phyloP scores from a whole-genome alignment of 2,113 vertebrate species.

The Syngnathus typhle region DNA sequence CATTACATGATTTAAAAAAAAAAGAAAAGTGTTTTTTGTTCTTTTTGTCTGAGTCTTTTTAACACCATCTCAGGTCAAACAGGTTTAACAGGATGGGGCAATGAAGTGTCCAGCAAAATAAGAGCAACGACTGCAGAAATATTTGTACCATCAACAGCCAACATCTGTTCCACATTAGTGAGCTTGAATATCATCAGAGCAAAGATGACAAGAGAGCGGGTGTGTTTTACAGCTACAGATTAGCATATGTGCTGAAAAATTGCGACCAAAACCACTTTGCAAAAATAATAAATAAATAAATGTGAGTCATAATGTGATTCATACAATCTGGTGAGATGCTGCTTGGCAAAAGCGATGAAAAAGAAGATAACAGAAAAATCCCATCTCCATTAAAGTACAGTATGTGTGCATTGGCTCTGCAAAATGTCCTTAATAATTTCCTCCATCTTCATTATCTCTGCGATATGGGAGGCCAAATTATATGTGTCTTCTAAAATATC shows the following conservation, averaged over 20 bases:
- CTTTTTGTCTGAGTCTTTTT: neutral
- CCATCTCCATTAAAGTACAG: conserved; percentile 23
- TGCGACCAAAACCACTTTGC: conserved; percentile 23
- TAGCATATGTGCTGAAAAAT: conserved; percentile 29
- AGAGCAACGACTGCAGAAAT: conserved; percentile 20
- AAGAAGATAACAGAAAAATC: conserved; percentile 18
- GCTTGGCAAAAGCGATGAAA: conserved; percentile 27
- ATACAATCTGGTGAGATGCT: conserved; percentile 24
- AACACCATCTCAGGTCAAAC: no score
- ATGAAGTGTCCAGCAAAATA: neutral
- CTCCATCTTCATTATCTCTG: neutral
- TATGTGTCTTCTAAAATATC: neutral
- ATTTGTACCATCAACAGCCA: conserved; percentile 13
- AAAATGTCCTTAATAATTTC: neutral
- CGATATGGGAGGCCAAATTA: neutral
- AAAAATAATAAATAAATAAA: conserved; percentile 13
- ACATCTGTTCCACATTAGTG: conserved; percentile 43
- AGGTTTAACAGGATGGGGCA: neutral
- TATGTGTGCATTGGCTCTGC: conserved; percentile 12
- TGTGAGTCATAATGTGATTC: conserved; percentile 31
- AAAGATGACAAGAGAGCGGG: conserved; percentile 23
- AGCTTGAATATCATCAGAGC: conserved; percentile 24
- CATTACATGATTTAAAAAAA: conserved; percentile 11
- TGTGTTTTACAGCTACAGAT: conserved; percentile 6
- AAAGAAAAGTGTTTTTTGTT: neutral